Evolutionary conservation across 2,888 invertebrate species (phyloP), one percentile per base, ranked within the genome.

Genomic region (Nesidiocoris tenuis): DNA sequence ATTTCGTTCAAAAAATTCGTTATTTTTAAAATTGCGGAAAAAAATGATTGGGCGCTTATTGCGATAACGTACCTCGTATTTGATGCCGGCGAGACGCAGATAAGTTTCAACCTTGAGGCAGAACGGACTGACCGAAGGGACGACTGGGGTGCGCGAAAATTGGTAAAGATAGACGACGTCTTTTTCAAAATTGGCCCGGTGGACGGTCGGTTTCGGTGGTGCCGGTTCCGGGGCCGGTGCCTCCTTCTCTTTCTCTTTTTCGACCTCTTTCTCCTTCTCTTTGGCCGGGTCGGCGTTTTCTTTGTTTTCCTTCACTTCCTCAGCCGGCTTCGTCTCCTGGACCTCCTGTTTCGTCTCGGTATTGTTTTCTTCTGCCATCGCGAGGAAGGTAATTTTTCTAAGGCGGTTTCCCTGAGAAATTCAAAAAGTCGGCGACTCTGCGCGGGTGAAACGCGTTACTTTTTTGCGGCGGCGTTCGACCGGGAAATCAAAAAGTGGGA

Each of bases 51-150:
- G n/a, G n/a, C n/a, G n/a, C n/a, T n/a, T n/a, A n/a, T n/a, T 66
- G 25, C 5, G 17, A 39, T 7, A 21, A 22, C 90, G 88, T 86
- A 96, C 96, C 94, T 96, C 95, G 86, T 96, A 96, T 86, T 93
- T 94, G 84, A 96, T 88, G 83, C 92, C 94, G 83, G 92, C 91
- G 82, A 96, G 89, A 84, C 96, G 89, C 81, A 97, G 88, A 95
- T 95, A 96, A 82, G 96, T 95, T 87, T 97, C 96, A 82, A 96
- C 93, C 89, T 96, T 96, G 84, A 96, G 89, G 86, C 95, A 95
- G 85, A 92, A 96, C 77, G 95, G 94, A 80, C 95, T 96, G 82
- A 94, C 87, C 79, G 95, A 95, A 77, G 96, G 96, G 83, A 96
- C 87, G 83, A 93, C 87, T 80, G 95, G 93, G 81, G 94, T 94